A percentile compares a stretch with the other conserved stretches of the same genome.
These are phyloP conservation scores for Polyergus mexicanus DNA, from an alignment of 1,140 invertebrate species.

Conservation along the genomic window DNA sequence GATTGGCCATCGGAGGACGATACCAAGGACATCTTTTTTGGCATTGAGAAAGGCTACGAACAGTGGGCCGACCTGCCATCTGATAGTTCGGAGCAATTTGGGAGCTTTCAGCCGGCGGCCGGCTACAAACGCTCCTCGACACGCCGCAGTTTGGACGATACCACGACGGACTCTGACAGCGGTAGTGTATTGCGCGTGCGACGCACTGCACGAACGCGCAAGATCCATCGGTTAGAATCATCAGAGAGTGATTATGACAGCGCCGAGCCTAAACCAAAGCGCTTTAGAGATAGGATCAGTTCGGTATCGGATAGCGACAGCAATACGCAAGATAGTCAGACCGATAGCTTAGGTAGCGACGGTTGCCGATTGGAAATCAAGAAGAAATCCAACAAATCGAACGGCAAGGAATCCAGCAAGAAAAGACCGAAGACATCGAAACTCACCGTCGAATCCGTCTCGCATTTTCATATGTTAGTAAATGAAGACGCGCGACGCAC, in stretches of 20 bases:
- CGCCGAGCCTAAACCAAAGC: conserved; percentile 79
- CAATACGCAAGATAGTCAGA: conserved; percentile 85
- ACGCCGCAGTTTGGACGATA: conserved; percentile 82
- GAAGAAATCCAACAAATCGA: conserved; percentile 75
- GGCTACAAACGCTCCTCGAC: conserved; percentile 78
- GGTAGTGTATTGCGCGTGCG: conserved; percentile 78
- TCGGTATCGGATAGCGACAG: conserved; percentile 86
- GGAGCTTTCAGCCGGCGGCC: conserved; percentile 81
- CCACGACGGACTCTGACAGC: conserved; percentile 83
- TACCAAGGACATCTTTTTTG: conserved; percentile 84
- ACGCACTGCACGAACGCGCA: conserved; percentile 77
- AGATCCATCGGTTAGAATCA: conserved; percentile 83
- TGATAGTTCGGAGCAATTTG: conserved; percentile 83
- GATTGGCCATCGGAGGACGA: conserved; percentile 87
- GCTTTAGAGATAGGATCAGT: conserved; percentile 79
- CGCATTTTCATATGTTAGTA: conserved; percentile 84
- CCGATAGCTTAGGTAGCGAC: conserved; percentile 84
- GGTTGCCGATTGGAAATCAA: conserved; percentile 79
- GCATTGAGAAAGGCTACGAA: conserved; percentile 88
- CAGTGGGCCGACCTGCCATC: conserved; percentile 84
- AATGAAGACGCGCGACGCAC: conserved; percentile 81
- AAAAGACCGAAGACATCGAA: conserved; percentile 79
- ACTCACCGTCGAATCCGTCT: conserved; percentile 79
- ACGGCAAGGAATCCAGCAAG: conserved; percentile 73
- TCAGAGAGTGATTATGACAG: conserved; percentile 86